phyloP scores from a whole-genome alignment of 2,113 vertebrate genomes.

The Rhinopomastus cyanomelas region DNA sequence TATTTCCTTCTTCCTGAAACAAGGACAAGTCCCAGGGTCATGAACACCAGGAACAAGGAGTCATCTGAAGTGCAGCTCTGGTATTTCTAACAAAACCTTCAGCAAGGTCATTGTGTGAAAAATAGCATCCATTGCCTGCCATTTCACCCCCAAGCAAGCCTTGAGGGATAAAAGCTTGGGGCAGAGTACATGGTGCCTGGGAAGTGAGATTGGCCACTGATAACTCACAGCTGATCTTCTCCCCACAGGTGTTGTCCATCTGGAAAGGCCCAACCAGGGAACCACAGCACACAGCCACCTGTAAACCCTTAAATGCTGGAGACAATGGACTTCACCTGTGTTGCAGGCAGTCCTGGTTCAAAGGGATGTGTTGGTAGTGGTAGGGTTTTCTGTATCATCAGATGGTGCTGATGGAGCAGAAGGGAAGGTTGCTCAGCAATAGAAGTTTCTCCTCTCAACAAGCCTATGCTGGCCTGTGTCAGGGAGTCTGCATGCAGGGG shows the following conservation, averaged over 20 bases:
- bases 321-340: rapidly evolving
- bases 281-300: neutral
- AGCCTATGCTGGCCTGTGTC: neutral
- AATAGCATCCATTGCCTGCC: rapidly evolving
- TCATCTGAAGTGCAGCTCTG: rapidly evolving
- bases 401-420: neutral
- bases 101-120: rapidly evolving
- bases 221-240: neutral
- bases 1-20: neutral
- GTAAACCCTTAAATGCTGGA: neutral
- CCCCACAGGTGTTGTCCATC: neutral
- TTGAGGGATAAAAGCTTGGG: neutral
- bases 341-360: rapidly evolving
- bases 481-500: rapidly evolving
- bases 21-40: neutral
- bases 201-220: neutral
- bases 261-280: neutral
- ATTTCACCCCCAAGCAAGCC: no score
- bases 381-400: neutral
- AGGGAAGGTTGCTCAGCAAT: neutral
- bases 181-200: neutral
- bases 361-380: rapidly evolving
- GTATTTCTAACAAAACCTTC: neutral
- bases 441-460: neutral
- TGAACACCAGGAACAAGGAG: neutral